phyloP scores from a whole-genome alignment of 53 echinoderm and acorn worm genomes.

The Arbacia lixula region DNA sequence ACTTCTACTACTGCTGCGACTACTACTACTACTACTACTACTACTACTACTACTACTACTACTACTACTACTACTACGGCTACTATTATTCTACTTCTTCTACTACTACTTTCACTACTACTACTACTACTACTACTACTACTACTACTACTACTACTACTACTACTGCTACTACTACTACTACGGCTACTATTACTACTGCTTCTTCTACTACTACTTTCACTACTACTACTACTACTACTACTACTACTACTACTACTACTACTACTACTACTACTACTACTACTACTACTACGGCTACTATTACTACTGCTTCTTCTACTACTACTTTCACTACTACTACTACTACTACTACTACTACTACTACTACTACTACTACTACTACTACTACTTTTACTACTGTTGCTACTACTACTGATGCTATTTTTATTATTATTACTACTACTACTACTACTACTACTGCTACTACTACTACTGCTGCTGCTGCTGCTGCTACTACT shows the following conservation, averaged over 20 bases:
- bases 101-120: neutral
- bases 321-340: neutral
- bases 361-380: slow-evolving; percentile 35
- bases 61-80: neutral
- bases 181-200: neutral
- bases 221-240: neutral
- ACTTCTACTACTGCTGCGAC: neutral
- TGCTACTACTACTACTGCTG: neutral
- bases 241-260: neutral
- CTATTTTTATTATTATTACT: neutral
- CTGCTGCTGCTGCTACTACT: neutral
- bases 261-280: neutral
- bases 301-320: neutral
- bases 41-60: slow-evolving; percentile 2
- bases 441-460: neutral
- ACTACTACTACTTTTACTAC: neutral
- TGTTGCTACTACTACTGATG: neutral
- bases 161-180: neutral
- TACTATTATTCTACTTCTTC: neutral
- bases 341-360: slow-evolving; percentile 14
- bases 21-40: neutral
- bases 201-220: neutral
- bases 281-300: neutral
- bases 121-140: slow-evolving; percentile 1
- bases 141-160: neutral